Evolutionary conservation across 2,797 vertebrate genomes (phyloP), one percentile per base, ranked within the genome.

Genomic region (Sandelia bainsii): DNA sequence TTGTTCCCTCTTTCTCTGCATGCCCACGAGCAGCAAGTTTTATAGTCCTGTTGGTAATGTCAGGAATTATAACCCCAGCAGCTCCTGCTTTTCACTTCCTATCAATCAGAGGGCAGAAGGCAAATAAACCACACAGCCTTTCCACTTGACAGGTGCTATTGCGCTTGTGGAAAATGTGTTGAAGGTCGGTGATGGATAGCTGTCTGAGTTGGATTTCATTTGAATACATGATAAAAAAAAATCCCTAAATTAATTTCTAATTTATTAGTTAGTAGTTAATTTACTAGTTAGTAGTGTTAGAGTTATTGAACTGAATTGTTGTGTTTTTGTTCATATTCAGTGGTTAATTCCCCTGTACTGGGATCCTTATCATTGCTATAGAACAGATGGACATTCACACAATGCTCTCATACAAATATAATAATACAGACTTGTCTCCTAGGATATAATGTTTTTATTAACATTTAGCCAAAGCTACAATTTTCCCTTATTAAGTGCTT

Each of bases 21-120:
- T 85, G 84, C 80, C 81, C 52, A 19, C 46, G 46, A 82, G 85
- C 83, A 69, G 80, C 77, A 40, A 49, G 85, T 42, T 89, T 90
- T 91, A 91, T 85, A 77, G 80, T 85, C 69, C 80, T 80, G 85
- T 87, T 87, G 81, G 72, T 91, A 83, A 88, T 81, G 72, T 87
- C 83, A 84, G 77, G 82, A 90, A 86, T 88, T 91, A 90, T 91
- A 89, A 89, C 84, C 83, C 75, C 37, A 19, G 54, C 75, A 76
- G 72, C 53, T 79, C 83, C 76, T 45, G 57, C 78, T 74, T 84
- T 90, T 89, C 87, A 82, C 82, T 78, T 85, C 70, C 82, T 71
- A 89, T 93, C 88, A 91, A 88, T 92, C 86, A 89, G 58, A 48
- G 58, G 56, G 53, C 72, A 62, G 69, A 75, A 73, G 72, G 29